Evolutionary conservation across 2,797 vertebrate genomes (phyloP).

Genomic region (Discoglossus pictus): DNA sequence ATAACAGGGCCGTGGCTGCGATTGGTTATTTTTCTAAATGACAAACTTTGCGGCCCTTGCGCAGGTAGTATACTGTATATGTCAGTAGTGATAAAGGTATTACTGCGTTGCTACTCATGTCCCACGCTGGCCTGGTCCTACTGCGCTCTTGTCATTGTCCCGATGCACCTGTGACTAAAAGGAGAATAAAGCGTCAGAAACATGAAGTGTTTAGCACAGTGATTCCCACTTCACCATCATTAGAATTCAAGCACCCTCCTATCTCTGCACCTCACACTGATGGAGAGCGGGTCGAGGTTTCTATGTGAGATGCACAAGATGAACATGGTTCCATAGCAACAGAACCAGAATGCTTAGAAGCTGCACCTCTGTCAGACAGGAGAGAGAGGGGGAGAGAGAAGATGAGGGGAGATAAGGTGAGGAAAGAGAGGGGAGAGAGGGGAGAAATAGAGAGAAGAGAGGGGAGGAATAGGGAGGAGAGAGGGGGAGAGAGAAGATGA

Average conservation of each 20-base stretch:
- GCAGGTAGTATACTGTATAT: too few species aligned
- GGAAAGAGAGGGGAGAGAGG: not conserved
- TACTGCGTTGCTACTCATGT: constrained; percentile 31
- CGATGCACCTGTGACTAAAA: constrained; percentile 1
- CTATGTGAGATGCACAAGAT: constrained; percentile 18
- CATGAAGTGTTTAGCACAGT: not conserved
- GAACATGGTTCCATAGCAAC: constrained; percentile 44
- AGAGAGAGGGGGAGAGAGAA: not conserved
- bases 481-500: not conserved
- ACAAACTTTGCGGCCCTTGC: too few species aligned
- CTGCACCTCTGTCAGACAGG: constrained; percentile 4
- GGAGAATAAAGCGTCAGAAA: not conserved
- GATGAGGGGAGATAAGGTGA: not conserved
- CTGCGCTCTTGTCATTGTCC: not conserved
- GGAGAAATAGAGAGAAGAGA: not conserved
- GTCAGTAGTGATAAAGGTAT: not conserved
- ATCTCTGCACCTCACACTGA: too few species aligned
- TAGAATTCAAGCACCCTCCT: constrained; percentile 7
- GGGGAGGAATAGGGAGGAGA: not conserved
- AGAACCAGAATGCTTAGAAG: constrained; percentile 6
- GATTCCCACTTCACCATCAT: constrained; percentile 7
- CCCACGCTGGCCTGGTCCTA: constrained; percentile 4
- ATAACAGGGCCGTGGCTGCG: too few species aligned
- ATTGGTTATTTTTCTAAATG: too few species aligned
- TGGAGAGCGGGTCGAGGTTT: too few species aligned